Conservation (phyloP, 2,888 invertebrate species). For the Euclidia mi region DNA sequence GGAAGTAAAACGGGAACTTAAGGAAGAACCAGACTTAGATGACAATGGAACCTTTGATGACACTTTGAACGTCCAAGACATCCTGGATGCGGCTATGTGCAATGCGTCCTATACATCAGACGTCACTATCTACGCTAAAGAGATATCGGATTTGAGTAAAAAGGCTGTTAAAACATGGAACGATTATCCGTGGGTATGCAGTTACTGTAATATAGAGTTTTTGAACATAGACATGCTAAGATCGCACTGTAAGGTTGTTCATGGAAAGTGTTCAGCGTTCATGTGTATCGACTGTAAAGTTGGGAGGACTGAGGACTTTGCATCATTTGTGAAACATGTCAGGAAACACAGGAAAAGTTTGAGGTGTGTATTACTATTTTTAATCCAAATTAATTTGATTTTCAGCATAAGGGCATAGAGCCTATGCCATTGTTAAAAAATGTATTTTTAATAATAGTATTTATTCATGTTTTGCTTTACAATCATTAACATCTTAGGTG, state of each 20-base stretch:
- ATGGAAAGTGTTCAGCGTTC: constrained; percentile 91
- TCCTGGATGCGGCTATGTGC: constrained; percentile 75
- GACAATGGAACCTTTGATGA: constrained; percentile 44
- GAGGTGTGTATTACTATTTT: constrained; percentile 81
- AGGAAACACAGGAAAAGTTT: constrained; percentile 90
- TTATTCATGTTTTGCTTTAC: too few relatives aligned
- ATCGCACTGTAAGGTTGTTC: constrained; percentile 90
- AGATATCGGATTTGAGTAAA: constrained; percentile 67
- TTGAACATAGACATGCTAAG: constrained; percentile 81
- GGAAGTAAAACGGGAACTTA: constrained; percentile 73
- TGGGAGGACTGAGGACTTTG: constrained; percentile 91
- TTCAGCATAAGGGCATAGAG: too few relatives aligned
- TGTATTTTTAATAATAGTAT: too few relatives aligned
- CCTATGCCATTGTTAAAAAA: too few relatives aligned
- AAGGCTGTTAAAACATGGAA: constrained; percentile 73
- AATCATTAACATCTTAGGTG: too few relatives aligned
- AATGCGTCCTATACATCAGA: constrained; percentile 65
- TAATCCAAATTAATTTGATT: not conserved
- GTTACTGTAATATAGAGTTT: constrained; percentile 80
- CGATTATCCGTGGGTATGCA: constrained; percentile 83
- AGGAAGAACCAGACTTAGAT: constrained; percentile 69
- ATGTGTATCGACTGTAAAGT: constrained; percentile 92
- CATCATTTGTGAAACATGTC: constrained; percentile 91
- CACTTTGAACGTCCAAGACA: constrained; percentile 74
- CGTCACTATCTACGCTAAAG: constrained; percentile 76